Base-by-base conservation (phyloP, 2,888 invertebrate species). In the Cheilosia soror region DNA sequence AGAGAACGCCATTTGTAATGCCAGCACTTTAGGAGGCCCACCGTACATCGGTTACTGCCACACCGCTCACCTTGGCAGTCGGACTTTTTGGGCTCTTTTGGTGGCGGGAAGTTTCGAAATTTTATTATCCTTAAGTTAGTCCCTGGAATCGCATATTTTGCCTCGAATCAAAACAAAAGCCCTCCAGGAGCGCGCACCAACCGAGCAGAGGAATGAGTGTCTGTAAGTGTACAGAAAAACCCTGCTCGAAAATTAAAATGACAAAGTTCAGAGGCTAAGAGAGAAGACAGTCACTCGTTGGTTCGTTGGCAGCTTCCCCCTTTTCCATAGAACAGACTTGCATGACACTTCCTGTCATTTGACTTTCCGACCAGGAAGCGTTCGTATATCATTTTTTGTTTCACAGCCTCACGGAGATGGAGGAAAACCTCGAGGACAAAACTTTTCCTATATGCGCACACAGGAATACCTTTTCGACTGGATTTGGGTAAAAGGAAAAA, bases 211-310 rank as follows among this genome's bases (percentile, higher is more conserved):
- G 71, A 29, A 62, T 42, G 33, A 47, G 75, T 25, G 65, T 42
- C 51, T 51, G 63, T 66, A 58, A 57, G 73, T 51, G 37, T 63
- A 75, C 31, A 63, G 75, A 81, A 76, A 76, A 81, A 76, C 49
- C 60, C 44, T 79, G 87, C 62, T 65, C 40, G 58, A 81, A 90
- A 91, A 91, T 91, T 90, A 90, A 91, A 91, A 91, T 90, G 91
- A 90, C 90, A 90, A 90, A 91, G 90, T 92, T 91, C 91, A 91
- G 89, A 91, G 90, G 89, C 90, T 90, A 90, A 90, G 90, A 91
- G 91, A 89, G 90, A 89, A 91, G 89, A 89, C 88, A 90, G 91
- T 91, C 90, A 90, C 88, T 90, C 78, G 62, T 89, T 87, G 78
- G 69, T 60, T 76, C 44, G 68, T 20, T 63, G 77, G 77, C 60